phyloP scores from a whole-genome alignment of 37 sponge, comb jelly and placozoan species.

The Lycopodina hypogea region DNA sequence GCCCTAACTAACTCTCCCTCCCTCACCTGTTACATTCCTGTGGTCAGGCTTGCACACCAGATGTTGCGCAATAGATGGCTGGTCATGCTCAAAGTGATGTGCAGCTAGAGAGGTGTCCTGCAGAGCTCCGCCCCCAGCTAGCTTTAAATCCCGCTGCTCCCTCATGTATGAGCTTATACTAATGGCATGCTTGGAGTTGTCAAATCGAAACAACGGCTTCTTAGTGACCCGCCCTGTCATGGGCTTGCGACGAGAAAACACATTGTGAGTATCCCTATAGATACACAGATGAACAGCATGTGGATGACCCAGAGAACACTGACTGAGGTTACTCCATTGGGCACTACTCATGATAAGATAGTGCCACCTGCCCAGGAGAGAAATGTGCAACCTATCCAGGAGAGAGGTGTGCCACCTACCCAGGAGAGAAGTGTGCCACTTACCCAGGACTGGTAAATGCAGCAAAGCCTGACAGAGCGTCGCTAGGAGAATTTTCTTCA shows the following conservation, averaged over 20 bases:
- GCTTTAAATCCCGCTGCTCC: constrained; percentile 61
- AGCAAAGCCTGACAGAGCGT: constrained; percentile 6
- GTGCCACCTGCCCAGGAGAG: too few species aligned
- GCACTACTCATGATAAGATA: too few species aligned
- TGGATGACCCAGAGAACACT: not conserved
- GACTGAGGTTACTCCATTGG: not conserved
- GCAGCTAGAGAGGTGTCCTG: not conserved
- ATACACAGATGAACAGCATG: not conserved
- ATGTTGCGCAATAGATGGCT: constrained; percentile 50
- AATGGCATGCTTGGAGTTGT: constrained; percentile 76
- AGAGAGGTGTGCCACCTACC: not conserved
- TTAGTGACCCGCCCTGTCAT: constrained; percentile 2
- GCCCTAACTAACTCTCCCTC: not conserved
- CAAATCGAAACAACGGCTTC: constrained; percentile 73
- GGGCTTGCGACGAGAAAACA: constrained; percentile 18
- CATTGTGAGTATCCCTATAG: constrained; percentile 20
- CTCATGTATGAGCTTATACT: constrained; percentile 77
- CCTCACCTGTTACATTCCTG: constrained; percentile 59
- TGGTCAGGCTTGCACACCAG: constrained; percentile 60
- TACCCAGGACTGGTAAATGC: constrained; percentile 12
- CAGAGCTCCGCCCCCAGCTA: constrained; percentile 17
- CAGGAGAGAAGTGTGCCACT: not conserved
- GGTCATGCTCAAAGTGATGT: constrained; percentile 30
- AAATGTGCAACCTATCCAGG: not conserved
- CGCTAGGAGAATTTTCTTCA: constrained; percentile 6